Base-by-base conservation (phyloP, 2,888 invertebrate genomes). In the Lepidochitona cinerea region DNA sequence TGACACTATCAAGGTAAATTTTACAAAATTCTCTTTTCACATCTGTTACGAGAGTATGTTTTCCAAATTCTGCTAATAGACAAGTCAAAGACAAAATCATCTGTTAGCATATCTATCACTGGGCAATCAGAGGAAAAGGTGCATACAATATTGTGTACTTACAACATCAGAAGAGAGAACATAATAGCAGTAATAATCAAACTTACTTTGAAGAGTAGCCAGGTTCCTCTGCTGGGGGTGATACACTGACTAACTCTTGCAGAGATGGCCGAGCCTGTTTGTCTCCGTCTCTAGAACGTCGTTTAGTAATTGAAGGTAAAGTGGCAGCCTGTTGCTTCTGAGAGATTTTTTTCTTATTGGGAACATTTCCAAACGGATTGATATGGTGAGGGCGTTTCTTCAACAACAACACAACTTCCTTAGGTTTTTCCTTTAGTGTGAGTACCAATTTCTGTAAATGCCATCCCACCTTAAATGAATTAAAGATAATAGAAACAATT, bases 351-450 rank as follows among this genome's bases (percentile, higher is more conserved):
- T 85, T 80, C 67, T 85, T 84, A 78, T 88, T 86, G 29, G 84
- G 82, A 41, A 86, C 81, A 85, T 94, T 94, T 0, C 95, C 95
- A 84, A 95, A 95, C 52, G 95, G 94, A 32, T 94, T 95, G 32
- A 85, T 84, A 71, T 96, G 96, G 59, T 94, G 93, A 0, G 96
- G 96, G 18, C 96, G 92, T 87, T 96, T 95, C 89, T 96, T 96
- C 59, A 96, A 90, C 0, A 96, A 95, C 59, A 97, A 90, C 68
- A 95, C 93, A 68, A 96, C 94, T 89, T 96, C 95, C n/a, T 95
- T 94, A 23, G 95, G 93, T 75, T 94, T 94, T 86, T 95, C 95
- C 83, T 94, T 94, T 80, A 92, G 83, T 74, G 95, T 92, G 72
- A 94, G 92, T 76, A 94, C 93, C 83, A 95, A 92, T 80, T 95